Evolutionary conservation across 2,797 vertebrate species (phyloP), one percentile per base, ranked within the genome.

Genomic region (Siniperca undulata): DNA sequence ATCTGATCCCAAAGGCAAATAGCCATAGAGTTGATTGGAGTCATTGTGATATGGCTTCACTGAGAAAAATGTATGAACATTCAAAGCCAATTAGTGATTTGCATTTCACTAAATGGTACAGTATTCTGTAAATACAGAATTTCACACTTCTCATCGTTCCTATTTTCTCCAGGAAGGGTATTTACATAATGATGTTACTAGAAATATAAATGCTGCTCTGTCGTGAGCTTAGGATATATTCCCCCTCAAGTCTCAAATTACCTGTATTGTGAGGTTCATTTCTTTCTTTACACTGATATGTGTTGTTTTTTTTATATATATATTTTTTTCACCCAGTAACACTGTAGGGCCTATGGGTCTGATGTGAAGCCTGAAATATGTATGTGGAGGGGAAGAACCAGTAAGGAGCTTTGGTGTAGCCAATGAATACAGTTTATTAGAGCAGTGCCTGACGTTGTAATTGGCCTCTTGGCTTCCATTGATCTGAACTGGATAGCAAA

Each of bases 361-460:
- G 20, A 30, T 16, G 24, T 48, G 14, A 60, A 48, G 22, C 42
- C 30, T 67, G 7, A 48, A 24, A n/a, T 50, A 30, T 48, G 22
- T 24, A 6, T 27, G 19, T 27, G 8, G 6, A 46, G 24, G 11
- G 20, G 13, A 56, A 24, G 34, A 42, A 70, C 17, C 34, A 2
- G 22, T 22, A 12, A 36, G n/a, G 24, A 50, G 65, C 65, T 58
- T 58, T 36, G 36, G 52, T 59, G 6, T 13, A 48, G 64, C 9
- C 20, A 64, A 3, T 36, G 16, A 48, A 70, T 50, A 20, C 16
- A 42, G 19, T 53, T 61, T 12, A 60, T 48, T 40, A 77, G 16
- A 36, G 46, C 53, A 67, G n/a, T 64, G 20, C 34, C 24, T 77
- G 22, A 60, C 55, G 17, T n/a, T 58, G 20, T 76, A 40, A 50